Percentiles rank a stretch among this genome's conserved stretches.
phyloP scores from a whole-genome alignment of 2,797 vertebrate species.

The Erethizon dorsatum region DNA sequence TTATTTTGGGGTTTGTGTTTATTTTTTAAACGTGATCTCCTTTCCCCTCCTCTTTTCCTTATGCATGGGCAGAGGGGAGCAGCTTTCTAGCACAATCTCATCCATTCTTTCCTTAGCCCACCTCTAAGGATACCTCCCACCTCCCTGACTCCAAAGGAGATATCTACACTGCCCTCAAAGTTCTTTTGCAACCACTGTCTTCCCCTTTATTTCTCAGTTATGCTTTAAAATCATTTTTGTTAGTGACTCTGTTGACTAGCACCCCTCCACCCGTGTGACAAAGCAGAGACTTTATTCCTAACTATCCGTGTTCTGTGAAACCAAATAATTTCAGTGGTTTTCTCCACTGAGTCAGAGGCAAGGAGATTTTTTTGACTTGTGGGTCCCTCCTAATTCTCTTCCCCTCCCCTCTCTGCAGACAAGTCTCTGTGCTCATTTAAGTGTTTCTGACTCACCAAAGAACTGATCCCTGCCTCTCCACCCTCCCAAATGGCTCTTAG shows the following conservation, averaged over 20 bases:
- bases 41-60: neutral
- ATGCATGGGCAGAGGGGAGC: rapidly evolving
- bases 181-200: neutral
- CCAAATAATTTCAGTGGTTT: neutral
- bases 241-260: rapidly evolving
- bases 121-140: no score
- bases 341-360: conserved; percentile 33
- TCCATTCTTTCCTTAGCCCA: neutral
- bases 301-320: neutral
- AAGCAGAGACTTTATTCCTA: neutral
- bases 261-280: neutral
- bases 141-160: neutral
- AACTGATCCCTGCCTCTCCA: neutral
- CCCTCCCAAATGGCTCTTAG: neutral
- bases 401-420: neutral
- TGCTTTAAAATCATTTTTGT: neutral
- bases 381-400: neutral
- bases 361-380: neutral
- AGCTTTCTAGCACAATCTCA: neutral
- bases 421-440: neutral
- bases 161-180: neutral
- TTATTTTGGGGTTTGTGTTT: conserved; percentile 86
- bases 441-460: conserved; percentile 49
- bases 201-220: neutral
- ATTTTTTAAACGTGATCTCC: conserved; percentile 79